Conservation (phyloP, 2,113 vertebrate species). For the Oriolus oriolus region DNA sequence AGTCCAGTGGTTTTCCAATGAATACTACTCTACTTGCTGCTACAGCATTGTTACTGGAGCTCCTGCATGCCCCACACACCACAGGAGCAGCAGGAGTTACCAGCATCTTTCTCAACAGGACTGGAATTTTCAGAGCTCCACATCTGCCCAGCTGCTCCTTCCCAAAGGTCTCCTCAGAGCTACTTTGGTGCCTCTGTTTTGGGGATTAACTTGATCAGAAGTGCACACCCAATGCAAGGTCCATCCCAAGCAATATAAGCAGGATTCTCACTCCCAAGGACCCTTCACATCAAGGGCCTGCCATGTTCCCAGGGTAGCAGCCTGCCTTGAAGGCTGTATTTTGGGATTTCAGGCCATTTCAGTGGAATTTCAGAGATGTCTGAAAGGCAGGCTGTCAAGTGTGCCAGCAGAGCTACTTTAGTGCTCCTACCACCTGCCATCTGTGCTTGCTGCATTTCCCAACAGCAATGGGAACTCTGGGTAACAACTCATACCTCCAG, state of each 20-base stretch:
- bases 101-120: not conserved
- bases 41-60: not conserved
- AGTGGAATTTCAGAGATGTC: not conserved
- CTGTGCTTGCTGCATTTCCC: not conserved
- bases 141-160: not conserved
- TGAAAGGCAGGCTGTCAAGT: not conserved
- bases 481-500: not conserved
- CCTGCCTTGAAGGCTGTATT: not conserved
- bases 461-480: not conserved
- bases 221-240: not conserved
- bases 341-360: not conserved
- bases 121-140: constrained; percentile 35
- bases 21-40: not conserved
- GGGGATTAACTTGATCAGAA: not conserved
- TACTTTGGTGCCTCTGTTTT: not conserved
- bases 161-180: not conserved
- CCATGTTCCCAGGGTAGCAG: not conserved
- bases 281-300: not conserved
- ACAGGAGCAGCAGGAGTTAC: not conserved
- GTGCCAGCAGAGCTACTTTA: not conserved
- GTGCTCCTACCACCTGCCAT: not conserved
- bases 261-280: not conserved
- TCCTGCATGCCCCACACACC: not conserved
- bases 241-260: fast-evolving
- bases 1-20: not conserved